phyloP scores from a whole-genome alignment of 1,140 invertebrate genomes.

The Hesperophylax magnus region DNA sequence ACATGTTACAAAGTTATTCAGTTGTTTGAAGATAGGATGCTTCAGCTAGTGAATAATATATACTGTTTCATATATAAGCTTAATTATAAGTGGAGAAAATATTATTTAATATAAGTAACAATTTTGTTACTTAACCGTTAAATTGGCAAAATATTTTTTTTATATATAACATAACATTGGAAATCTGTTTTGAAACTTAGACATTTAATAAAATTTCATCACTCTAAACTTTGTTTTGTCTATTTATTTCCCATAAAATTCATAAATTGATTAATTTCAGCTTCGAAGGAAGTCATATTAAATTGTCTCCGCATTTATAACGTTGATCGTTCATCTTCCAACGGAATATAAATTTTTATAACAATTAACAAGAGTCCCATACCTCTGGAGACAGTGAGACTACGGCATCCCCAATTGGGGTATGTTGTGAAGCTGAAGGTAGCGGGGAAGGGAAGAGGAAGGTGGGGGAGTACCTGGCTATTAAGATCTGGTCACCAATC shows the following conservation, averaged over 20 bases:
- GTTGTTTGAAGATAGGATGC: background rate
- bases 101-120: conserved; percentile 39
- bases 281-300: no score
- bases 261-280: no score
- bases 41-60: conserved; percentile 34
- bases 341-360: no score
- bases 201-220: conserved; percentile 49
- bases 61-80: conserved; percentile 44
- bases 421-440: no score
- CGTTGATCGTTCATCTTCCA: no score
- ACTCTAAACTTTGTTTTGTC: conserved; percentile 34
- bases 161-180: conserved; percentile 43
- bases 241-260: background rate
- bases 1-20: background rate
- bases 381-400: no score
- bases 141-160: conserved; percentile 44
- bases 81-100: conserved; percentile 47
- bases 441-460: no score
- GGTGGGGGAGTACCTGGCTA: no score
- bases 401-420: no score
- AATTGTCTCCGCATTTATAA: no score
- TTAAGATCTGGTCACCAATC: no score
- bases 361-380: no score
- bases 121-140: conserved; percentile 47
- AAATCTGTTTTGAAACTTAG: conserved; percentile 47